Evolutionary conservation across 2,888 invertebrate genomes (phyloP).

Genomic region (Lucinisca nassula): DNA sequence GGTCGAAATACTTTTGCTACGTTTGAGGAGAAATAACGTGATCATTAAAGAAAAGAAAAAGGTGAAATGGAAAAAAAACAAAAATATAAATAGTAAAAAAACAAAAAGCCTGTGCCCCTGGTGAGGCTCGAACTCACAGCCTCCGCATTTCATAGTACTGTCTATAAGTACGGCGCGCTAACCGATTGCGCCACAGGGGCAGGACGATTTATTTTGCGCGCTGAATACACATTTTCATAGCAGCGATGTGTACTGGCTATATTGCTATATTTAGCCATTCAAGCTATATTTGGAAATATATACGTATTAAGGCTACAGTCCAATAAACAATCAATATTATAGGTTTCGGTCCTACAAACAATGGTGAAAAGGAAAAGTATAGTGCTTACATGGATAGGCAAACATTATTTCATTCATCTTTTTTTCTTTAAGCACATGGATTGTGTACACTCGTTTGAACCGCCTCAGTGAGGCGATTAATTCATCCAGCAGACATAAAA

Average conservation of each 20-base stretch:
- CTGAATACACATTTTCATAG: neutral
- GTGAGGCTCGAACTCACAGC: constrained; percentile 99
- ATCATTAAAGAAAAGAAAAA: no score
- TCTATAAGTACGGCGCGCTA: constrained; percentile 99
- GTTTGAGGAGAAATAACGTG: no score
- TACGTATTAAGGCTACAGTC: neutral
- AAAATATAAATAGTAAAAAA: no score
- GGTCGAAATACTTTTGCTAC: no score
- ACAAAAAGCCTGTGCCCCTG: constrained; percentile 92
- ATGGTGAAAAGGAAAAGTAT: no score
- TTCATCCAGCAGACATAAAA: no score
- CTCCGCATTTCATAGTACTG: constrained; percentile 97
- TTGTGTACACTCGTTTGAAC: no score
- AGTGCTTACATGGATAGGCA: no score
- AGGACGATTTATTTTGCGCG: neutral
- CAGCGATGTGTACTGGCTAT: neutral
- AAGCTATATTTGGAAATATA: neutral
- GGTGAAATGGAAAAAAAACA: no score
- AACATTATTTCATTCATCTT: no score
- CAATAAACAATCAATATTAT: neutral
- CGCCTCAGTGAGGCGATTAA: no score
- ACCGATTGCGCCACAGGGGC: constrained; percentile 99
- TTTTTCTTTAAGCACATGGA: no score
- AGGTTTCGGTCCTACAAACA: neutral
- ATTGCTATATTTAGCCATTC: neutral